Conservation (phyloP, 1,140 invertebrate genomes). For the Drosophila watanabei region DNA sequence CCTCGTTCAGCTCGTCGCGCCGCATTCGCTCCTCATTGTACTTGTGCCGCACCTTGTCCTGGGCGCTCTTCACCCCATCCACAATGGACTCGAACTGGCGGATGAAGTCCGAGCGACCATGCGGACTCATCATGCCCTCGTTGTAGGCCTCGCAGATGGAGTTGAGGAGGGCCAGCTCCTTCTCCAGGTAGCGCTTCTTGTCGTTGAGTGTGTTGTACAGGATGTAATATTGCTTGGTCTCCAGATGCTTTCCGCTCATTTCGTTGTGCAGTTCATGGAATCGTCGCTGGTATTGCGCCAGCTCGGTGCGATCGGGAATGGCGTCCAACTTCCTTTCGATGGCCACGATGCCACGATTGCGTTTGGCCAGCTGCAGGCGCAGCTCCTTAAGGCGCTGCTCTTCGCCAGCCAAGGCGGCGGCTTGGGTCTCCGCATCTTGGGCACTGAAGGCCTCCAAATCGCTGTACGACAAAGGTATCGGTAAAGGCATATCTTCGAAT, state of each 20-base stretch:
- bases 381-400: conserved; percentile 85
- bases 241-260: conserved; percentile 96
- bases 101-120: conserved; percentile 94
- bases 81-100: conserved; percentile 95
- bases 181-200: conserved; percentile 95
- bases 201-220: conserved; percentile 98
- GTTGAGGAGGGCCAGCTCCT: conserved; percentile 96
- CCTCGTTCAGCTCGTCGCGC: conserved; percentile 90
- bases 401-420: conserved; percentile 87
- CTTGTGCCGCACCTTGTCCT: conserved; percentile 90
- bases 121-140: conserved; percentile 90
- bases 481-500: neutral
- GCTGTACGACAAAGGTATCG: conserved; percentile 65
- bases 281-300: conserved; percentile 97
- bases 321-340: conserved; percentile 94
- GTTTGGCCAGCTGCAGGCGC: conserved; percentile 90
- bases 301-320: conserved; percentile 95
- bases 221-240: conserved; percentile 99
- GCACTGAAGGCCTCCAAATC: conserved; percentile 86
- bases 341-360: conserved; percentile 93
- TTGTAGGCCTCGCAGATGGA: conserved; percentile 97
- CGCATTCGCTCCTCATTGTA: conserved; percentile 90
- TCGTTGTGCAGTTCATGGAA: conserved; percentile 99
- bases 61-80: conserved; percentile 93
- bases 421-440: conserved; percentile 86